These are phyloP conservation scores for Sylvia atricapilla DNA, from an alignment of 2,113 vertebrate species.

Conservation along the genomic window DNA sequence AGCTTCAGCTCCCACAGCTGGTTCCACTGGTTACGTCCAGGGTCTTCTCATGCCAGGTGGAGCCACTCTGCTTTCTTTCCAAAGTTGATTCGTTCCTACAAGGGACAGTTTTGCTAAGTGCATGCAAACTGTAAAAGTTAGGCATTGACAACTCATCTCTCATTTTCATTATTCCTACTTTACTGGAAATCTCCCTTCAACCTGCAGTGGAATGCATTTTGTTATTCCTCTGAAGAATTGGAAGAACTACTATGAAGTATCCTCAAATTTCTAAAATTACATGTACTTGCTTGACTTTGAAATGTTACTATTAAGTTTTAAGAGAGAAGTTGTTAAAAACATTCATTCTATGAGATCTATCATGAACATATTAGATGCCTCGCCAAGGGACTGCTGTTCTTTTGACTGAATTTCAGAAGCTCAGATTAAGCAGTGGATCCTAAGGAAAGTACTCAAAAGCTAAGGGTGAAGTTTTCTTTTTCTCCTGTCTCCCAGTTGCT, in stretches of 20 bases:
- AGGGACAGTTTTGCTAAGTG: neutral
- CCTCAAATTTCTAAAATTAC: neutral
- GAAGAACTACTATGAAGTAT: neutral
- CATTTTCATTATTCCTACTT: neutral
- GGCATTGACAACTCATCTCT: neutral
- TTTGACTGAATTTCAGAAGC: constrained; percentile 18
- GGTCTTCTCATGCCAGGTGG: neutral
- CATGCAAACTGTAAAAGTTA: neutral
- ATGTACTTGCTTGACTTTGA: neutral
- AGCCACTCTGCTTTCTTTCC: neutral
- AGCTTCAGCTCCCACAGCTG: neutral
- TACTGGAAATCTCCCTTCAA: neutral
- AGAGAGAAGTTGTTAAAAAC: neutral
- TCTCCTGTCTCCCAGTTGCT: neutral
- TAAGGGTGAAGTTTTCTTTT: neutral
- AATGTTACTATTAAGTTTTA: neutral
- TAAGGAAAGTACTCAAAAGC: neutral
- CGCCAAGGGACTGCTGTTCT: neutral
- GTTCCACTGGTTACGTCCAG: neutral
- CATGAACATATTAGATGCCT: neutral
- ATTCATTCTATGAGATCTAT: neutral
- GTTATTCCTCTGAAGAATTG: neutral
- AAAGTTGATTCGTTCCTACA: neutral
- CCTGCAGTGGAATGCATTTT: neutral
- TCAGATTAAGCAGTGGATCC: neutral